Evolutionary conservation across 2,888 invertebrate genomes (phyloP).

Genomic region (Xestobium rufovillosum): DNA sequence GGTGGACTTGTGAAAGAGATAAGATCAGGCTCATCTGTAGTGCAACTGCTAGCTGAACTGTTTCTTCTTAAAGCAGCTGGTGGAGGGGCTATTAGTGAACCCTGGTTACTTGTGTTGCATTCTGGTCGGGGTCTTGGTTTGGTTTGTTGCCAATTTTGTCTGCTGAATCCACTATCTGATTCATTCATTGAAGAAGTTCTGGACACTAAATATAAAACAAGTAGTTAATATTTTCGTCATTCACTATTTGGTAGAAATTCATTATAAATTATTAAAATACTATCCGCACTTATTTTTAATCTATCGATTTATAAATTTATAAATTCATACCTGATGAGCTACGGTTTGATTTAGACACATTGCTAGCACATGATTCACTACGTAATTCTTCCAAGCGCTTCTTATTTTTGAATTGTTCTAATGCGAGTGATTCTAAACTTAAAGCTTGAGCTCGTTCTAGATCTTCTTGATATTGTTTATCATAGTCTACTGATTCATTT

Average conservation of each 20-base stretch:
- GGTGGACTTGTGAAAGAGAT: constrained; percentile 65
- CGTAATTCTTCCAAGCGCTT: constrained; percentile 46
- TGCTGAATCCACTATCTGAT: constrained; percentile 32
- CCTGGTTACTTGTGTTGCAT: constrained; percentile 43
- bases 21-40: constrained; percentile 49
- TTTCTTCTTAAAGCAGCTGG: constrained; percentile 36
- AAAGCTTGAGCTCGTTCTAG: constrained; percentile 81
- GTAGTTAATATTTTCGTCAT: not conserved
- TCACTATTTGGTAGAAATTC: too few species aligned
- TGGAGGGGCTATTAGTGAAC: constrained; percentile 45
- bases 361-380: too few species aligned
- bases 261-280: too few species aligned
- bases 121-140: constrained; percentile 54
- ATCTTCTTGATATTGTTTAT: constrained; percentile 77
- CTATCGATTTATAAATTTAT: too few species aligned
- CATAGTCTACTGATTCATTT: constrained; percentile 54
- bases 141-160: constrained; percentile 41
- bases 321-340: constrained; percentile 32
- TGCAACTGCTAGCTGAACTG: constrained; percentile 44
- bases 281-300: too few species aligned
- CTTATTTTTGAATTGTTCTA: constrained; percentile 72
- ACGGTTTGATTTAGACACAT: constrained; percentile 21
- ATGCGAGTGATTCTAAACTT: constrained; percentile 76
- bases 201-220: constrained; percentile 30
- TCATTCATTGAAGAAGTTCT: constrained; percentile 39